phyloP scores from a whole-genome alignment of 2,888 invertebrate genomes.

The Melanargia galathea region DNA sequence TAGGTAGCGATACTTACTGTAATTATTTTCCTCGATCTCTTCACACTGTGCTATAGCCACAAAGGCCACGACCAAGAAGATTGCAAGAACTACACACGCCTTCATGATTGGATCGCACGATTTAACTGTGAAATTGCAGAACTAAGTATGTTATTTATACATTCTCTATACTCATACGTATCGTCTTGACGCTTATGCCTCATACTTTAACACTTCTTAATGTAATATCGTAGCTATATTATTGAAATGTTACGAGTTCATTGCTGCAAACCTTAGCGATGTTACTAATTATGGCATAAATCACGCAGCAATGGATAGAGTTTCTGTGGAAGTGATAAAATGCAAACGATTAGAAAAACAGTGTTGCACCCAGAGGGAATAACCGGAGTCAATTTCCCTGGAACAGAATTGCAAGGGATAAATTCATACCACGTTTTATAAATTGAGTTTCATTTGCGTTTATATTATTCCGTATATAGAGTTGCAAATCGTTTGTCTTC shows the following conservation, averaged over 20 bases:
- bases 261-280: slow-evolving; percentile 14
- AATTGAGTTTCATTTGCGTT: slow-evolving; percentile 49
- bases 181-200: slow-evolving; percentile 39
- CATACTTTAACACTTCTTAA: slow-evolving; percentile 38
- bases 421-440: slow-evolving; percentile 46
- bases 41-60: slow-evolving; percentile 33
- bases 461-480: slow-evolving; percentile 42
- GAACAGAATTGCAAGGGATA: slow-evolving; percentile 60
- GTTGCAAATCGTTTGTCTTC: slow-evolving; percentile 41
- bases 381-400: slow-evolving; percentile 64
- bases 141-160: slow-evolving; percentile 56
- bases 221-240: slow-evolving; percentile 9
- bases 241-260: slow-evolving; percentile 26
- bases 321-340: background rate
- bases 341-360: slow-evolving; percentile 2
- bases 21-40: slow-evolving; percentile 22
- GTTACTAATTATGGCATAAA: background rate
- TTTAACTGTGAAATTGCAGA: slow-evolving; percentile 47
- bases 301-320: slow-evolving; percentile 29
- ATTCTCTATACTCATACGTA: slow-evolving; percentile 44
- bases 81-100: slow-evolving; percentile 48
- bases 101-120: slow-evolving; percentile 53
- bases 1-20: slow-evolving; percentile 30
- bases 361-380: slow-evolving; percentile 53
- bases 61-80: slow-evolving; percentile 47